Evolutionary conservation across 2,888 invertebrate genomes (phyloP).

Genomic region (Itoplectis maculator): DNA sequence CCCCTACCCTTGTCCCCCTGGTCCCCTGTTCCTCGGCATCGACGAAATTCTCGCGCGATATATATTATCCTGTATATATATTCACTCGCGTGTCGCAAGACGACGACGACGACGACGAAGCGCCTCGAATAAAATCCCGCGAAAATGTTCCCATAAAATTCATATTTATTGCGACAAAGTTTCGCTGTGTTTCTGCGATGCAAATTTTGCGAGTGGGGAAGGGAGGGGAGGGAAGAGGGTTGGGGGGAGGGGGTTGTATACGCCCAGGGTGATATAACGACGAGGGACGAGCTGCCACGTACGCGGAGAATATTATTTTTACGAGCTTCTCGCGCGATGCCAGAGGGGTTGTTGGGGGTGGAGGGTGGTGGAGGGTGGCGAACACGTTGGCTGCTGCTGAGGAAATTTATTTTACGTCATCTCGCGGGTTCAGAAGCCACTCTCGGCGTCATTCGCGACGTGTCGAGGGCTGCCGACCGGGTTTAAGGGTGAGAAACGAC

Average conservation of each 20-base stretch:
- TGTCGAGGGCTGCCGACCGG: neutral
- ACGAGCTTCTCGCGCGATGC: slow-evolving; percentile 71
- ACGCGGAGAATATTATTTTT: slow-evolving; percentile 77
- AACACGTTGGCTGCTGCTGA: slow-evolving; percentile 36
- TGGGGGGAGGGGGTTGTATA: no score
- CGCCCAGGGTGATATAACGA: slow-evolving; percentile 17
- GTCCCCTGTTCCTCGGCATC: neutral
- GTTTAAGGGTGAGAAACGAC: slow-evolving; percentile 16
- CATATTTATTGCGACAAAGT: slow-evolving; percentile 14
- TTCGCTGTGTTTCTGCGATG: neutral
- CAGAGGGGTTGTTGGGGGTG: no score
- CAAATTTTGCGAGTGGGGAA: no score
- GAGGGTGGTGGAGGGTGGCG: no score
- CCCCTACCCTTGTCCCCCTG: slow-evolving; percentile 6
- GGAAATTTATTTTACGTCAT: slow-evolving; percentile 52
- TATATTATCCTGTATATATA: neutral
- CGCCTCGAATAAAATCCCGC: slow-evolving; percentile 28
- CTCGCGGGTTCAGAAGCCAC: slow-evolving; percentile 13
- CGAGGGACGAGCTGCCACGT: slow-evolving; percentile 20
- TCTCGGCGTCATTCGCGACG: slow-evolving; percentile 1
- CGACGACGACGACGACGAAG: no score
- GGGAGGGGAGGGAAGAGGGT: no score
- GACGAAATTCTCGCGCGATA: slow-evolving; percentile 13
- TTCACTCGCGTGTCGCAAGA: neutral
- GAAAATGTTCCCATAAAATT: slow-evolving; percentile 42